Evolutionary conservation across 2,113 vertebrate genomes (phyloP), one percentile per base, ranked within the genome.

Genomic region (Microcebus ravelobensis): DNA sequence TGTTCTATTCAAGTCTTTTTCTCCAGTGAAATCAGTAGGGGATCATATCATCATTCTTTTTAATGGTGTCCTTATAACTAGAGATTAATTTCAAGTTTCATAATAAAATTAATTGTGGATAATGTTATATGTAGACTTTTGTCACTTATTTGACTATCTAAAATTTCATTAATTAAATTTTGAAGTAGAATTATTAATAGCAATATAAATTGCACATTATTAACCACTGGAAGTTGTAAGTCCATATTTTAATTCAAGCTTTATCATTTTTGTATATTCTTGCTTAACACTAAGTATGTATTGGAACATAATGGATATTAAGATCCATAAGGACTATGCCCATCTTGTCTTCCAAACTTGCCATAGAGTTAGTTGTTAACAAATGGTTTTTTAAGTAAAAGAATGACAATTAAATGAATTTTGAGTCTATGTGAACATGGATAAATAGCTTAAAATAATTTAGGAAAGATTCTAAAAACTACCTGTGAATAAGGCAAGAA

Each of bases 401-500:
- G 0, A 84, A 31, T 61, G 2, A 42, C 12, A 52, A 2, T 36
- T 73, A 84, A 77, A 45, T 71, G 18, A 79, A 82, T 68, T 2
- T 70, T 36, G 18, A 83, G 23, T 92, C 17, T 34, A 87, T 91
- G 77, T 73, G 73, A 93, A 67, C 36, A 86, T 42, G 11, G 3
- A 91, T 42, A 97, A 70, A 45, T 27, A 12, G 27, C 88, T 92
- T 67, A 63, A 96, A 85, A 45, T 82, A 70, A 68, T 82, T 91
- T 87, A 63, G 52, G 20, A 93, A 88, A 82, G 23, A 79, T 36
- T 91, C 48, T 67, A 52, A 20, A 92, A 84, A 95, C 61, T 67
- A 71, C 14, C 39, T 63, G 2, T 88, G 31, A 92, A 59, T 77
- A 87, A 76, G 27, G 0, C 18, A 61, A 85, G 50, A 82, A 83